A percentile compares a stretch with the other conserved stretches of the same genome.
These are phyloP conservation scores for Venusia cambrica DNA, from an alignment of 2,888 invertebrate genomes.

Conservation along the genomic window DNA sequence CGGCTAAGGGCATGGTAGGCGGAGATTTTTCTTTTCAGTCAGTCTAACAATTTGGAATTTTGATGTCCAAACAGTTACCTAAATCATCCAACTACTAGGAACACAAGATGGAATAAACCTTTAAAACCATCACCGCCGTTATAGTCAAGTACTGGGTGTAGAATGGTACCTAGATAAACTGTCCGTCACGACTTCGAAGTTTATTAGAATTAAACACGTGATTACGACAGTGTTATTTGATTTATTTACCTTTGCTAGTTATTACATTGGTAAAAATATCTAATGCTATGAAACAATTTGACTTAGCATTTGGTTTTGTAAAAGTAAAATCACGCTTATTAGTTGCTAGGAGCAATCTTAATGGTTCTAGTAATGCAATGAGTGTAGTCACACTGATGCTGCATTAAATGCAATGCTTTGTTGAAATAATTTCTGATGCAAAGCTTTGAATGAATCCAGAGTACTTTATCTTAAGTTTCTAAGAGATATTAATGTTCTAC, in stretches of 20 bases:
- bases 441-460: conserved; percentile 65
- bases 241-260: conserved; percentile 79
- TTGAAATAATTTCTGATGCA: conserved; percentile 50
- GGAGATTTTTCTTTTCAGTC: too few relatives aligned
- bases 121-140: too few relatives aligned
- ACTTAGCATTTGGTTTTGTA: conserved; percentile 74
- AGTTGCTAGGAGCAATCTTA: conserved; percentile 51
- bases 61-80: too few relatives aligned
- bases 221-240: conserved; percentile 65
- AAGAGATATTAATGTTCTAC: conserved; percentile 72
- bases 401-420: conserved; percentile 45
- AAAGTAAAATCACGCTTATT: conserved; percentile 61
- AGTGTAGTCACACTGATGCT: conserved; percentile 35
- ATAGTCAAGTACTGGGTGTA: too few relatives aligned
- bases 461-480: conserved; percentile 75
- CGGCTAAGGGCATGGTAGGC: too few relatives aligned
- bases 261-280: conserved; percentile 79
- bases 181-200: too few relatives aligned
- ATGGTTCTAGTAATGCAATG: conserved; percentile 33
- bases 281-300: conserved; percentile 78
- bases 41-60: too few relatives aligned
- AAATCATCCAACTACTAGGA: too few relatives aligned
- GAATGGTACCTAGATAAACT: too few relatives aligned
- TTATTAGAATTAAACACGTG: conserved; percentile 18
- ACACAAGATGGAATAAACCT: too few relatives aligned